A percentile compares a stretch with the other conserved stretches of the same genome.
Evolutionary conservation across 2,888 invertebrate species (phyloP).

Genomic region (Pseudanteris insignis): DNA sequence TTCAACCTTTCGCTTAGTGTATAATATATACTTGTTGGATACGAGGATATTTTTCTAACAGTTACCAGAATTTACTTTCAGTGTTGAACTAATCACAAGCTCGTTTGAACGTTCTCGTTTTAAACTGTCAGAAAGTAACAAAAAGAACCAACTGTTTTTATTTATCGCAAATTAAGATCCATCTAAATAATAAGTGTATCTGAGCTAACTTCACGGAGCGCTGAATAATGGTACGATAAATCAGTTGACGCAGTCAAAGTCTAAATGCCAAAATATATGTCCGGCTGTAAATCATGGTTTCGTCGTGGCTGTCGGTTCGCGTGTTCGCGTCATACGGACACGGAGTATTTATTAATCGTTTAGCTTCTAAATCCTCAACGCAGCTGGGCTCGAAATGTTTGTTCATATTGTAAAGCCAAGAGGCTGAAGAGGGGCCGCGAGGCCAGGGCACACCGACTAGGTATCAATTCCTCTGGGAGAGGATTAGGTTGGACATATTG

Average conservation of each 20-base stretch:
- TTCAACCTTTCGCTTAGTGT: too few relatives aligned
- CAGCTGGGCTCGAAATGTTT: slow-evolving; percentile 62
- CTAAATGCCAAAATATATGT: slow-evolving; percentile 53
- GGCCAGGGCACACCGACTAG: slow-evolving; percentile 30
- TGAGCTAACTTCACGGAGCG: slow-evolving; percentile 22
- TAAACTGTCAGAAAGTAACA: too few relatives aligned
- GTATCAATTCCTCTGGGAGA: slow-evolving; percentile 54
- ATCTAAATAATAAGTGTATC: slow-evolving; percentile 34
- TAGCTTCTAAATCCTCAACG: slow-evolving; percentile 62
- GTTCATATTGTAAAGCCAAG: slow-evolving; percentile 58
- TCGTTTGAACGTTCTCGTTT: too few relatives aligned
- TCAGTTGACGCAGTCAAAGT: slow-evolving; percentile 50
- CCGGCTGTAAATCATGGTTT: slow-evolving; percentile 51
- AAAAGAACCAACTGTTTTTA: too few relatives aligned
- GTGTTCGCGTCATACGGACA: slow-evolving; percentile 43
- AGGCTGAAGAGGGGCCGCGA: slow-evolving; percentile 32
- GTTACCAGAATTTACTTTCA: too few relatives aligned
- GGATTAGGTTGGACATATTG: slow-evolving; percentile 62
- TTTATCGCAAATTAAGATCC: too few relatives aligned
- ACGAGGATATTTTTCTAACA: too few relatives aligned
- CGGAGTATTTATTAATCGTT: slow-evolving; percentile 62
- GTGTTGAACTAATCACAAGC: too few relatives aligned
- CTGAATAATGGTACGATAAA: slow-evolving; percentile 48
- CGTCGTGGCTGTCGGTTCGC: slow-evolving; percentile 43
- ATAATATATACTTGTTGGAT: too few relatives aligned